Base-by-base conservation (phyloP, 2,113 vertebrate genomes). In the Rhinoderma darwinii region DNA sequence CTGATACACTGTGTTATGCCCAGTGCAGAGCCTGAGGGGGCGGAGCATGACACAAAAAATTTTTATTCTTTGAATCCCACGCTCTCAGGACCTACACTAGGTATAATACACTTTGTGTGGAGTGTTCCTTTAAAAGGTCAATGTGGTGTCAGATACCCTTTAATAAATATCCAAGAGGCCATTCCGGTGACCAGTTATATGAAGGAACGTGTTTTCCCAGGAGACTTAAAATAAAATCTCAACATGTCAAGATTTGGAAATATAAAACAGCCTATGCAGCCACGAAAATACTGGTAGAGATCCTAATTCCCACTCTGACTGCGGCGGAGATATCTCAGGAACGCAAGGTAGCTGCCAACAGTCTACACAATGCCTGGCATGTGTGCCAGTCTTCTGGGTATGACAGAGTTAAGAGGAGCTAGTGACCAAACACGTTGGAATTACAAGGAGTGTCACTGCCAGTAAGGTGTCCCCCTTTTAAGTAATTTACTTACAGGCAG, bases 381-480 rank as follows among this genome's bases (percentile, higher is more conserved):
- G 79, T 44, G 39, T 66, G n/a, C 39, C n/a, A 39, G 14, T 17
- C 37, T 12, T 30, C 39, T 66, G 56, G 79, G n/a, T 4, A 44
- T 43, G 59, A 82, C 25, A 66, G 37, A 27, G 56, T 82, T 66
- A 44, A 63, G 22, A 82, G 37, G 79, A 66, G 59, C 22, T 37
- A 61, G 41, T 50, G 72, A 66, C n/a, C 73, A 76, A 77, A 77
- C 41, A 47, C 25, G 30, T 18, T 11, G 56, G 73, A 77, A 85
- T 77, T 56, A 76, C 30, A 61, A 66, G 84, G 74, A 76, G 43
- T 43, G 54, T 5, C 44, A 1, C 22, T 76, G 72, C 76, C 37
- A 27, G 47, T 68, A 86, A 70, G 61, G 25, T 54, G 32, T 50
- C 47, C 84, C 63, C 75, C 76, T 59, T n/a, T 41, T 56, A 39